Percentiles rank a stretch among this genome's conserved stretches.
These are phyloP conservation scores for Acrossocheilus fasciatus DNA, from an alignment of 2,797 vertebrate species.

Conservation along the genomic window DNA sequence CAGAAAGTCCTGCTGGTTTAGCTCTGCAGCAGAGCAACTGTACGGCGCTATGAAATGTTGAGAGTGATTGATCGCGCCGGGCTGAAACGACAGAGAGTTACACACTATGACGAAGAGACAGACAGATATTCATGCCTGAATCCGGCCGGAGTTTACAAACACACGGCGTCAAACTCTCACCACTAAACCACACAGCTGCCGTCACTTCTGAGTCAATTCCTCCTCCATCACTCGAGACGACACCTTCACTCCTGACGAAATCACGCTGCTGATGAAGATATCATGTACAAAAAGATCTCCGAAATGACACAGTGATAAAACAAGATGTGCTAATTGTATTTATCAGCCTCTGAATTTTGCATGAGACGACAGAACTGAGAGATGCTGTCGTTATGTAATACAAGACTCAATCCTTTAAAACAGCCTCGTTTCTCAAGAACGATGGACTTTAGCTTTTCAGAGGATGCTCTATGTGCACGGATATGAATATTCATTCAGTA, in stretches of 20 bases:
- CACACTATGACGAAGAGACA: neutral
- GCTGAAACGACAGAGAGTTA: neutral
- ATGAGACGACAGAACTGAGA: neutral
- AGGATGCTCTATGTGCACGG: too few relatives aligned
- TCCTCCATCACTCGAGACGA: neutral
- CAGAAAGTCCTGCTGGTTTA: neutral
- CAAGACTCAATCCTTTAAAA: too few relatives aligned
- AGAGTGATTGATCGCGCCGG: neutral
- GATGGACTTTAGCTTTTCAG: too few relatives aligned
- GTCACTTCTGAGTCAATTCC: neutral
- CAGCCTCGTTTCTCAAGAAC: too few relatives aligned
- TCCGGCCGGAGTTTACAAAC: neutral
- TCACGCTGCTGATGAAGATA: neutral
- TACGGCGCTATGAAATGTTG: neutral
- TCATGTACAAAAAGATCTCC: neutral
- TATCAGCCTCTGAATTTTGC: neutral
- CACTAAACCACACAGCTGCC: neutral
- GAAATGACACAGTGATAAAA: neutral
- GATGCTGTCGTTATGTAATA: neutral
- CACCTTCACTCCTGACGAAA: neutral
- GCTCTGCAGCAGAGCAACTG: neutral
- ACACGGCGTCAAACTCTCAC: neutral
- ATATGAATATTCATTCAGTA: too few relatives aligned
- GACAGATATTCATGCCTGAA: neutral
- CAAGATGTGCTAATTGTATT: neutral